These are phyloP conservation scores for Choristoneura fumiferana DNA, from an alignment of 1,140 invertebrate genomes.

Conservation along the genomic window DNA sequence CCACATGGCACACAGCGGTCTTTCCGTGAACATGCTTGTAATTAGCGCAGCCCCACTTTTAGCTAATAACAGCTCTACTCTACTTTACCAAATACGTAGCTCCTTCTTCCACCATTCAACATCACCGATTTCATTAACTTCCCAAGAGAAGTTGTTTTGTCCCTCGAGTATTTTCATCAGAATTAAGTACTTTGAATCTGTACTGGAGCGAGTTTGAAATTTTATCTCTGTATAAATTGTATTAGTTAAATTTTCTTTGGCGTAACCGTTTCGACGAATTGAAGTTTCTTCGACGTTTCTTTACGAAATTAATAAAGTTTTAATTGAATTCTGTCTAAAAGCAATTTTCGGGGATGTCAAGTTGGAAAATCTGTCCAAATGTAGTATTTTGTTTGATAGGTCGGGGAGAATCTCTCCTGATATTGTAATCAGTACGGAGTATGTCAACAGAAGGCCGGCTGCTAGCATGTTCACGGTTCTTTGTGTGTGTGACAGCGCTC, in stretches of 20 bases:
- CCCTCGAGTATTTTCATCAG: conserved; percentile 4
- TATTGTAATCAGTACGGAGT: conserved; percentile 5
- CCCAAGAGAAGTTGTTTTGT: conserved; percentile 4
- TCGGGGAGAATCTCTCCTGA: background rate
- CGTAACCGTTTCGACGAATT: conserved; percentile 59
- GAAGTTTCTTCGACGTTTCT: conserved; percentile 56
- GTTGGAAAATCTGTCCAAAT: conserved; percentile 33
- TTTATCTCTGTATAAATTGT: conserved; percentile 56
- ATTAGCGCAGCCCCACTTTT: conserved; percentile 53
- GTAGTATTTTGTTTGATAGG: background rate
- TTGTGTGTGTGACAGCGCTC: conserved; percentile 43
- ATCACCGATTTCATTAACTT: conserved; percentile 11
- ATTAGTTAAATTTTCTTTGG: conserved; percentile 60
- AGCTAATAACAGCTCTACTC: conserved; percentile 47
- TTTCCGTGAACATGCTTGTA: conserved; percentile 40
- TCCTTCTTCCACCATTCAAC: background rate
- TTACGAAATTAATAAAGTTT: conserved; percentile 75
- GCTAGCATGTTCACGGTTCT: conserved; percentile 49
- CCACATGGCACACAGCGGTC: conserved; percentile 31
- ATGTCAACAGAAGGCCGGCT: conserved; percentile 19
- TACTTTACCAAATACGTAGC: conserved; percentile 31
- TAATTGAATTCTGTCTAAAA: conserved; percentile 69
- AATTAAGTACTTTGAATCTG: conserved; percentile 19
- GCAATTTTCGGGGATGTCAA: conserved; percentile 56
- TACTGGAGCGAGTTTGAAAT: conserved; percentile 26